phyloP scores from a whole-genome alignment of 92 coral and sea anemone genomes.

The Porites cylindrica region DNA sequence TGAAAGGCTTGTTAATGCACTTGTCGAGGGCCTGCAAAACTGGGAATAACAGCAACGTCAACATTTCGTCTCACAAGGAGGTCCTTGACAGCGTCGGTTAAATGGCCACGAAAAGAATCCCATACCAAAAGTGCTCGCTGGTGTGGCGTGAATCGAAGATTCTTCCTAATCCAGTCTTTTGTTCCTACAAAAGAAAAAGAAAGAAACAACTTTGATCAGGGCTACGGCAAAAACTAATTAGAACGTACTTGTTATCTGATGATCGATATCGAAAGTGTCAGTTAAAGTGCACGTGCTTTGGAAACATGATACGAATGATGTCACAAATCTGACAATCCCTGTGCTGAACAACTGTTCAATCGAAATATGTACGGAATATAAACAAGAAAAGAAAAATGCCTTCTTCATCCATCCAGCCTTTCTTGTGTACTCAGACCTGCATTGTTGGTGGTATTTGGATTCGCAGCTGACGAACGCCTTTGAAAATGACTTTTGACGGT shows the following conservation, averaged over 20 bases:
- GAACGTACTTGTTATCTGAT: not conserved
- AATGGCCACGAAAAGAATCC: conserved; percentile 8
- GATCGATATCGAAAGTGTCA: not conserved
- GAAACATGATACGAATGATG: not conserved
- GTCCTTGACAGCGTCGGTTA: no score
- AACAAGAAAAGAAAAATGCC: not conserved
- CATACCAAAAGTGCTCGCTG: not conserved
- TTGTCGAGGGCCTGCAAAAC: no score
- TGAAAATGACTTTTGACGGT: no score
- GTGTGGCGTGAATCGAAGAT: not conserved
- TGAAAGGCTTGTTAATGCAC: no score
- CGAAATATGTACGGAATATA: not conserved
- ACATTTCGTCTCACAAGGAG: no score
- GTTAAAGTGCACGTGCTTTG: not conserved
- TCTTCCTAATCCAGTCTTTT: not conserved
- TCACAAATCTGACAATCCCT: not conserved
- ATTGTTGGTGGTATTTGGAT: conserved; percentile 2
- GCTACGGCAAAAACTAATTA: not conserved
- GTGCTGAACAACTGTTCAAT: not conserved
- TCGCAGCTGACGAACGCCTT: conserved; percentile 24
- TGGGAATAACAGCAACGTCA: no score
- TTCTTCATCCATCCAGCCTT: not conserved
- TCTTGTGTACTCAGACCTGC: conserved; percentile 8
- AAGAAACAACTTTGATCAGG: not conserved
- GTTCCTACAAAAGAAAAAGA: not conserved